These are phyloP conservation scores for Epistrophe grossulariae DNA, from an alignment of 2,888 invertebrate species.

Conservation along the genomic window DNA sequence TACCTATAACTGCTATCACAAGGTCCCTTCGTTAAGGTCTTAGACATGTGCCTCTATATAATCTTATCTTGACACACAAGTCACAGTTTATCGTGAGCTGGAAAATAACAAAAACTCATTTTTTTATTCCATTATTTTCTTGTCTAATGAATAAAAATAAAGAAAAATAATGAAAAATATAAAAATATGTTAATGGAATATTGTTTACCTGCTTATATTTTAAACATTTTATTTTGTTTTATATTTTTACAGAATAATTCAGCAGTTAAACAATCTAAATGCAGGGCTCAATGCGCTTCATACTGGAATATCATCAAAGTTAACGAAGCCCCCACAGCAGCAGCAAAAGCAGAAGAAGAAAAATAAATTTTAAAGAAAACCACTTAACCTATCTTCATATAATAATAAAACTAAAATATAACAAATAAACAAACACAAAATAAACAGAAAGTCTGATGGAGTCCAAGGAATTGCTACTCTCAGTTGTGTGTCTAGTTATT, in stretches of 20 bases:
- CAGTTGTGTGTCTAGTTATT: constrained; percentile 78
- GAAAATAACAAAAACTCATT: not conserved
- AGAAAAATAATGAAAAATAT: no score
- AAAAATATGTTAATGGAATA: not conserved
- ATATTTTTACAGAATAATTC: constrained; percentile 32
- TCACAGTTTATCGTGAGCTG: not conserved
- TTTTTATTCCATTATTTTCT: not conserved
- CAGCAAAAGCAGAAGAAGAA: not conserved
- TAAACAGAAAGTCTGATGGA: constrained; percentile 77
- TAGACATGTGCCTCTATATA: not conserved
- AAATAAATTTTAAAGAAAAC: constrained; percentile 2
- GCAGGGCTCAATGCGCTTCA: constrained; percentile 49
- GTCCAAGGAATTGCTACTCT: constrained; percentile 78
- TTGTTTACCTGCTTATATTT: not conserved
- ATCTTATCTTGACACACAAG: not conserved
- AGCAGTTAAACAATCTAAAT: constrained; percentile 39
- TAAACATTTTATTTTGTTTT: not conserved
- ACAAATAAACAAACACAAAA: not conserved
- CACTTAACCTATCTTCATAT: not conserved
- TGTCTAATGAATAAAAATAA: not conserved
- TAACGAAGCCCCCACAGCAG: constrained; percentile 17
- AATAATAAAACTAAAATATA: not conserved
- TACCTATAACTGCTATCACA: not conserved
- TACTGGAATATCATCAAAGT: constrained; percentile 60
- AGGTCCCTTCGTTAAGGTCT: not conserved